Conservation (phyloP, 2,888 invertebrate genomes). For the Thecophora atra region DNA sequence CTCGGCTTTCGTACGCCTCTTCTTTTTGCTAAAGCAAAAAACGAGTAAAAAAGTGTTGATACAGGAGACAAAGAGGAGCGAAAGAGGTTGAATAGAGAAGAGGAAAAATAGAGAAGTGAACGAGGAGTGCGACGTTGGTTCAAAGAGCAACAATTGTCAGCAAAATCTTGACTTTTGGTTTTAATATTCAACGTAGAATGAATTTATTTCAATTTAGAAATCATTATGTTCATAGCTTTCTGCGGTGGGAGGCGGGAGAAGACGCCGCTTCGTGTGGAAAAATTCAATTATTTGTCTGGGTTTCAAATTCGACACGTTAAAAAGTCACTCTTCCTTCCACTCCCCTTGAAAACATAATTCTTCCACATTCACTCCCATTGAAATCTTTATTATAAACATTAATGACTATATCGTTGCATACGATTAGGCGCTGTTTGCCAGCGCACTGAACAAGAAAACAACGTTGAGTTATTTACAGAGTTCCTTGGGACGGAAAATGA, state of each 20-base stretch:
- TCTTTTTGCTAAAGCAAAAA: neutral
- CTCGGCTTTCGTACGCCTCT: neutral
- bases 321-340: neutral
- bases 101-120: neutral
- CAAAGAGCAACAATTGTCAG: conserved; percentile 22
- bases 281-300: no score
- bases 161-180: neutral
- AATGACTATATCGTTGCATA: conserved; percentile 17
- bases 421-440: conserved; percentile 28
- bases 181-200: conserved; percentile 9
- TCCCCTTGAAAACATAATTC: no score
- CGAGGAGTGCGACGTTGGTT: neutral
- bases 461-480: conserved; percentile 33
- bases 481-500: conserved; percentile 28
- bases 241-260: neutral
- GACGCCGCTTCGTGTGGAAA: neutral
- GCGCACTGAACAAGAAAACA: conserved; percentile 13
- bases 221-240: neutral
- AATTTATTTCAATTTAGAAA: conserved; percentile 34
- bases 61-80: conserved; percentile 25
- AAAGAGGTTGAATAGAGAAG: neutral
- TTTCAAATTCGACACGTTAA: neutral
- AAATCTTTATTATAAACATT: no score
- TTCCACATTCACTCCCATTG: neutral
- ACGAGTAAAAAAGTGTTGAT: neutral